Base-by-base conservation (phyloP, 2,113 vertebrate species). In the Bagarius yarrelli region DNA sequence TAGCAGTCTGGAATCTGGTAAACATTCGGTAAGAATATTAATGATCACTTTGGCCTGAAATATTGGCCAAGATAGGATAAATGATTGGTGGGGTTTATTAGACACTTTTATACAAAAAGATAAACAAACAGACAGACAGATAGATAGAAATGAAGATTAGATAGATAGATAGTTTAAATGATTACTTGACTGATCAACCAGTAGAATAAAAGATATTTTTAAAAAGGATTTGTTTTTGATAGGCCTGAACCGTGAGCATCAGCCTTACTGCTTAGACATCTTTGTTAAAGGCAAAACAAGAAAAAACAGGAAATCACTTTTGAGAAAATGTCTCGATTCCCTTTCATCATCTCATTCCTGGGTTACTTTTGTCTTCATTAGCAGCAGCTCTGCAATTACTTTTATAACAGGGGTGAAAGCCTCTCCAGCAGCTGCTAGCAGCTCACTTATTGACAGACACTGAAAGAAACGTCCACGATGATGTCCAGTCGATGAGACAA, bases 291-390 rank as follows among this genome's bases (percentile, higher is more conserved):
- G 75, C 30, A 36, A 32, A 36, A 32, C 53, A 32, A 16, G 63
- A 75, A 61, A 27, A n/a, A 70, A 52, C 72, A 52, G 67, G 81
- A 88, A 88, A 87, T 84, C 59, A 76, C 83, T 87, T 80, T 64
- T 50, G 47, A 81, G 32, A 50, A 63, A 79, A 82, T 85, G 80
- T 77, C 78, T 85, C 83, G 67, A 67, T 61, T 83, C 44, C 34
- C 50, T 61, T 89, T 86, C 75, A 85, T 85, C 30, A 21, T 47
- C 50, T 67, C 60, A 70, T 79, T 86, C 32, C 76, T 61, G 50
- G 44, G 76, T 88, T 81, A 74, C 83, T 89, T 83, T 83, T 73
- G 67, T 81, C 60, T 87, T 89, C 56, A 88, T 91, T 90, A 87
- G 83, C 83, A 76, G 47, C 61, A 53, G 27, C 23, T 57, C 76